These are phyloP conservation scores for Drosophila anomalata DNA, from an alignment of 2,888 invertebrate species.

Conservation along the genomic window DNA sequence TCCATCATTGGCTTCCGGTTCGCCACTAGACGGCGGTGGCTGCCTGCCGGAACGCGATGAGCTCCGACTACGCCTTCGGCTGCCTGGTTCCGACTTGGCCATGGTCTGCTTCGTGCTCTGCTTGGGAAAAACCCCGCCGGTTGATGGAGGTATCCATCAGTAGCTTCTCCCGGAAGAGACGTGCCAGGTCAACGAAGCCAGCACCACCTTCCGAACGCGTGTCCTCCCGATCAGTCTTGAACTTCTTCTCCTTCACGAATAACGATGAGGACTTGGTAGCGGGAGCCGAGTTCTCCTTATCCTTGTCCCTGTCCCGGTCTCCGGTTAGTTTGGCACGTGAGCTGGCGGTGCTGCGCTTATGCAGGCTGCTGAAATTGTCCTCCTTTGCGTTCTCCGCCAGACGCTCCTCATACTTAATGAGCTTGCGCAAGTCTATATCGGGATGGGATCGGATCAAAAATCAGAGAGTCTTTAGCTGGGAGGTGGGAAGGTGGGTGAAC, in stretches of 20 bases:
- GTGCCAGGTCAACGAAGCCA: constrained; percentile 21
- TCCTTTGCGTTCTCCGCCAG: constrained; percentile 69
- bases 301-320: constrained; percentile 1
- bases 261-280: constrained; percentile 9
- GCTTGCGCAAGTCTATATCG: constrained; percentile 80
- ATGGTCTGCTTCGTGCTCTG: neutral
- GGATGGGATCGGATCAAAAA: constrained; percentile 25
- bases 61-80: constrained; percentile 53
- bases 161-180: constrained; percentile 59
- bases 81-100: neutral
- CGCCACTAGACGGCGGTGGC: constrained; percentile 29
- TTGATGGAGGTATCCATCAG: constrained; percentile 31
- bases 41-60: constrained; percentile 23
- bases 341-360: constrained; percentile 82
- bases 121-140: constrained; percentile 2
- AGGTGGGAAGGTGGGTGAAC: constrained; percentile 10
- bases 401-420: constrained; percentile 83
- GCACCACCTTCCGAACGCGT: constrained; percentile 17
- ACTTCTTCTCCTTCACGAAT: constrained; percentile 27
- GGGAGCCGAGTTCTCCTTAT: constrained; percentile 39
- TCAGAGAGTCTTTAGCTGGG: constrained; percentile 23
- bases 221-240: neutral
- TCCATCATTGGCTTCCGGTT: constrained; percentile 17
- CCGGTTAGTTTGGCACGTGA: constrained; percentile 81
- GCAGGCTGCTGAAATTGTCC: constrained; percentile 79